Conservation (phyloP, 2,113 vertebrate species). For the Gymnocephalus cernua region DNA sequence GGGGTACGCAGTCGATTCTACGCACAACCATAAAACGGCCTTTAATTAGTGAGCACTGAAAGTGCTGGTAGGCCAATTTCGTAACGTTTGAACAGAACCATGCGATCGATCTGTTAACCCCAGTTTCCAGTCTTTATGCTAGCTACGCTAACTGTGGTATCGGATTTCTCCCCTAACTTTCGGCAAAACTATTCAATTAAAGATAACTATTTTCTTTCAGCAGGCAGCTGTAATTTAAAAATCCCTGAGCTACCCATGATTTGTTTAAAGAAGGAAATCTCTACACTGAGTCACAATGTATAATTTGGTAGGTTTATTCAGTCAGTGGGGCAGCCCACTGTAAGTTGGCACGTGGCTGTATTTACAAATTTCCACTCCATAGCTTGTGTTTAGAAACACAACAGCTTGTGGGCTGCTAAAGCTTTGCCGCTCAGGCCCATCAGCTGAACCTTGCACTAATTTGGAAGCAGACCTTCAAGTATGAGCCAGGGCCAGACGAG, state of each 20-base stretch:
- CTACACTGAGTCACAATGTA: neutral
- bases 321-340: slow-evolving; percentile 28
- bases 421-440: slow-evolving; percentile 43
- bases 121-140: neutral
- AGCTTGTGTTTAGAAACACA: slow-evolving; percentile 48
- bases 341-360: slow-evolving; percentile 45
- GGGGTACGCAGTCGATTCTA: too few relatives aligned
- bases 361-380: slow-evolving; percentile 58
- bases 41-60: neutral
- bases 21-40: too few relatives aligned
- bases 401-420: slow-evolving; percentile 43
- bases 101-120: neutral
- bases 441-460: slow-evolving; percentile 54
- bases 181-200: neutral
- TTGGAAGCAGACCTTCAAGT: slow-evolving; percentile 40
- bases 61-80: neutral
- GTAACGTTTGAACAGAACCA: too few relatives aligned
- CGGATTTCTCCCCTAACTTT: neutral
- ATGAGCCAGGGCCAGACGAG: slow-evolving; percentile 33
- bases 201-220: slow-evolving; percentile 10
- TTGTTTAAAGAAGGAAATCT: slow-evolving; percentile 37
- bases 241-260: neutral
- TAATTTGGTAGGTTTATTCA: slow-evolving; percentile 27
- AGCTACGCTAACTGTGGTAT: neutral
- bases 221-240: slow-evolving; percentile 17